Evolutionary conservation across 2,888 invertebrate genomes (phyloP).

Genomic region (Stegana nigrithorax): DNA sequence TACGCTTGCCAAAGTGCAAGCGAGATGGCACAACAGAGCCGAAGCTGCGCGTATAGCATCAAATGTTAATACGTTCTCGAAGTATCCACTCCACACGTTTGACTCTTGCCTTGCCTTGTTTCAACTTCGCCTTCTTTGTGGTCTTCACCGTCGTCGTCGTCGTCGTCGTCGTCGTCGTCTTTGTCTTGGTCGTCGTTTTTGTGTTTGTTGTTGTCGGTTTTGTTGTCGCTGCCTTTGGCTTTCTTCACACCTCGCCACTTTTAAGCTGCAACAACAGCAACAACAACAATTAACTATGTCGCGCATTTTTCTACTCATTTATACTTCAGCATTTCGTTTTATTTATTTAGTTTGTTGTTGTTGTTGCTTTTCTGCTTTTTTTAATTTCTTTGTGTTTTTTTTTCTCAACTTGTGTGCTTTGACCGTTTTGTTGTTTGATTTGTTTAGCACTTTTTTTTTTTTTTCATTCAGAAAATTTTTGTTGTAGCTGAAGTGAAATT

Average conservation of each 20-base stretch:
- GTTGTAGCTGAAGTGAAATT: slow-evolving; percentile 43
- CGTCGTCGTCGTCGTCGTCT: slow-evolving; percentile 32
- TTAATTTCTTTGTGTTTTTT: not conserved
- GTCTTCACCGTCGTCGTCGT: slow-evolving; percentile 32
- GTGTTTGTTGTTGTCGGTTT: slow-evolving; percentile 24
- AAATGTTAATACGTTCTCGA: not conserved
- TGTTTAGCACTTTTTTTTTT: slow-evolving; percentile 22
- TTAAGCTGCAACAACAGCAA: not conserved
- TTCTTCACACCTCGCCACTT: not conserved
- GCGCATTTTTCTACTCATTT: slow-evolving; percentile 1
- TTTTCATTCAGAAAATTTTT: too few species aligned
- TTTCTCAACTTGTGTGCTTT: too few species aligned
- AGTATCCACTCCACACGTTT: not conserved
- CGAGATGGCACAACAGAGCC: not conserved
- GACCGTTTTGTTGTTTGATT: slow-evolving; percentile 14
- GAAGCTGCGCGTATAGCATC: not conserved
- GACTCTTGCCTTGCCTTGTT: slow-evolving; percentile 10
- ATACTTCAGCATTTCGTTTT: not conserved
- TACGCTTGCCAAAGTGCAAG: slow-evolving; percentile 25
- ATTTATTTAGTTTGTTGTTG: not conserved
- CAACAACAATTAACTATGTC: slow-evolving; percentile 13
- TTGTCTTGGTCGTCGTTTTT: slow-evolving; percentile 35
- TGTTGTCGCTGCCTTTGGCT: slow-evolving; percentile 21
- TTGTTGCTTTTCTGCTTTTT: not conserved
- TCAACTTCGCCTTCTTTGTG: slow-evolving; percentile 23